Conservation (phyloP, 2,113 vertebrate genomes). For the Perca fluviatilis region DNA sequence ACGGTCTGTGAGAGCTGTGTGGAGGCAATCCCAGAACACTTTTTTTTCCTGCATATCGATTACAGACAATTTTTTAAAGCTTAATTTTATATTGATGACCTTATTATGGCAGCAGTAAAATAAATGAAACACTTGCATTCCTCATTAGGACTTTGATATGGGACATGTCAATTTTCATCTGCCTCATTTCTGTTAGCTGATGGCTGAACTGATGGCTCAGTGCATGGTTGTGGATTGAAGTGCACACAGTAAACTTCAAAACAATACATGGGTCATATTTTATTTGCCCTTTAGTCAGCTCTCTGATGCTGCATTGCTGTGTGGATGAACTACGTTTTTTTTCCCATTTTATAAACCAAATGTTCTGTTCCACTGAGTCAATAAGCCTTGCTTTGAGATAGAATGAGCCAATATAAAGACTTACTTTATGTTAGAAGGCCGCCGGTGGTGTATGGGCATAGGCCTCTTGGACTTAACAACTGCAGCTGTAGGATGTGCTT, state of each 20-base stretch:
- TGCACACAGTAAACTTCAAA: neutral
- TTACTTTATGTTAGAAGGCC: slow-evolving; percentile 4
- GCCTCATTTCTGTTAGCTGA: slow-evolving; percentile 8
- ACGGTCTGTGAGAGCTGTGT: too few species aligned
- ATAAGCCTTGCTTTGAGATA: neutral
- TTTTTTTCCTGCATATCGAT: too few species aligned
- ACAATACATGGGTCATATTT: neutral
- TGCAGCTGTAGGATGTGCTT: neutral
- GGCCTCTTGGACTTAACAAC: neutral
- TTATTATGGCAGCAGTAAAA: neutral
- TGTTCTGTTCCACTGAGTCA: slow-evolving; percentile 10
- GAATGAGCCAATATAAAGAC: slow-evolving; percentile 9
- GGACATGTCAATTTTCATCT: slow-evolving; percentile 8
- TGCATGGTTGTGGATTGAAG: neutral
- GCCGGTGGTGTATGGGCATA: neutral
- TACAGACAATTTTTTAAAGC: neutral
- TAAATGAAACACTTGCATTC: slow-evolving; percentile 1
- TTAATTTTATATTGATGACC: neutral
- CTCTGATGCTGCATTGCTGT: slow-evolving; percentile 17
- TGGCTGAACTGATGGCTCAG: neutral
- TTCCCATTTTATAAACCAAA: slow-evolving; percentile 26
- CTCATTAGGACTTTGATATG: neutral
- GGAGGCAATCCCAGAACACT: too few species aligned
- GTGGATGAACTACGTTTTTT: neutral
- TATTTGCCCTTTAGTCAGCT: slow-evolving; percentile 6